These are phyloP conservation scores for Anadara kagoshimensis DNA, from an alignment of 1,140 invertebrate species.

Conservation along the genomic window DNA sequence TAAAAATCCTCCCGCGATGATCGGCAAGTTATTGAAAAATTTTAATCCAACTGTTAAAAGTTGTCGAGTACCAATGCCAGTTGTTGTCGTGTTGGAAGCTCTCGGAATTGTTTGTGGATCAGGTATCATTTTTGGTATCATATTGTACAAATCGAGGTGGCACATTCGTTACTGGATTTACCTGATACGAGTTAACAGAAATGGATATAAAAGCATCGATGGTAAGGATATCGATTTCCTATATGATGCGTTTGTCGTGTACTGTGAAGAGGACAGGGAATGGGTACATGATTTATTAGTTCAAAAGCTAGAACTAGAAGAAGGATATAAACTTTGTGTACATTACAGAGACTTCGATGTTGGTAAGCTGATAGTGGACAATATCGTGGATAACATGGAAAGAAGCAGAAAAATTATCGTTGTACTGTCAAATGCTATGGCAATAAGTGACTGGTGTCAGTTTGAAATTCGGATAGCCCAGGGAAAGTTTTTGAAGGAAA, in stretches of 20 bases:
- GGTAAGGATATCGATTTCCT: slow-evolving; percentile 3
- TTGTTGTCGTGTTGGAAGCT: background rate
- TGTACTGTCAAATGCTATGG: slow-evolving; percentile 30
- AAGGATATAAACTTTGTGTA: slow-evolving; percentile 19
- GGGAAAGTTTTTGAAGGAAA: slow-evolving; percentile 9
- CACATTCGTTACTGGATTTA: slow-evolving; percentile 35
- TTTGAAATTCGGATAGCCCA: slow-evolving; percentile 18
- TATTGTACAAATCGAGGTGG: slow-evolving; percentile 20
- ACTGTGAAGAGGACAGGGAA: slow-evolving; percentile 28
- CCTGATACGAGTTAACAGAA: slow-evolving; percentile 1
- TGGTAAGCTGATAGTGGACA: background rate
- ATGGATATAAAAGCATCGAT: slow-evolving; percentile 2
- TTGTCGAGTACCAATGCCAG: background rate
- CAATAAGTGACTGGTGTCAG: slow-evolving; percentile 33
- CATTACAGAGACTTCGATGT: slow-evolving; percentile 27
- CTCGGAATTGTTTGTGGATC: background rate
- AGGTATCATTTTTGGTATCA: background rate
- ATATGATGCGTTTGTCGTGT: slow-evolving; percentile 44
- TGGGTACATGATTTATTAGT: slow-evolving; percentile 30
- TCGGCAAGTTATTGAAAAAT: background rate
- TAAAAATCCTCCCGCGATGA: slow-evolving; percentile 1
- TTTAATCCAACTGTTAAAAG: background rate
- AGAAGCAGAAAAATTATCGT: slow-evolving; percentile 19
- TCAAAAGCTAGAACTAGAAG: slow-evolving; percentile 16
- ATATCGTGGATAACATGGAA: slow-evolving; percentile 20